phyloP scores from a whole-genome alignment of 2,797 vertebrate species.

The Peromyscus melanophrys region DNA sequence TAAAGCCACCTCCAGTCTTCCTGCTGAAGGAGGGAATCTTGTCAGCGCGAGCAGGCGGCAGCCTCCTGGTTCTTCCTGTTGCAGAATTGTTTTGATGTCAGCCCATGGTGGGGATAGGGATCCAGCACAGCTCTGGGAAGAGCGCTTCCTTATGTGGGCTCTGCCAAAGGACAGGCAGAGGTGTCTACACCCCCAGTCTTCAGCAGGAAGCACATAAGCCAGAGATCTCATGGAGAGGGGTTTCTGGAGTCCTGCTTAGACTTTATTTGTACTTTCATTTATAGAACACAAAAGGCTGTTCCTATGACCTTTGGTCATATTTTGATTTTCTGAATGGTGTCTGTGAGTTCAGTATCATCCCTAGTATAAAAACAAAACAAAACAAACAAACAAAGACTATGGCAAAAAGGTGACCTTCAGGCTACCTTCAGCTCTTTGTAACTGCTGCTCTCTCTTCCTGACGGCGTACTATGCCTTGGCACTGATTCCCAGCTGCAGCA shows the following conservation, averaged over 20 bases:
- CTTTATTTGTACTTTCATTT: background rate
- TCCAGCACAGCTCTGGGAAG: background rate
- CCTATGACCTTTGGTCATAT: background rate
- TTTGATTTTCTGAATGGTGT: background rate
- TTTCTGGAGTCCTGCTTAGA: constrained; percentile 27
- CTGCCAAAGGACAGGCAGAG: background rate
- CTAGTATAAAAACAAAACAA: background rate
- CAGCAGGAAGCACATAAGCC: background rate
- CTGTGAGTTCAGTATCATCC: background rate
- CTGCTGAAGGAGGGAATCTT: background rate
- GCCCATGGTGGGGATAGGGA: background rate
- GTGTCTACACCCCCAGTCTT: background rate
- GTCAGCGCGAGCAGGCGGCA: background rate
- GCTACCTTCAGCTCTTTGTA: background rate
- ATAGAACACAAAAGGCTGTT: background rate
- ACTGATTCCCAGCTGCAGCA: background rate
- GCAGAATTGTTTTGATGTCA: constrained; percentile 9
- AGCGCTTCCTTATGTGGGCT: background rate
- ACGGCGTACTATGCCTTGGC: too few relatives aligned
- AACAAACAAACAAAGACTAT: background rate
- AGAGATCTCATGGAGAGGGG: background rate
- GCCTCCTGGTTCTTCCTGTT: background rate
- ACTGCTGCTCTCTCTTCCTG: background rate
- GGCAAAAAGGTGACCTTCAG: background rate
- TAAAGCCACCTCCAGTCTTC: background rate